Percentiles rank a stretch among this genome's conserved stretches.
phyloP scores from a whole-genome alignment of 2,797 vertebrate species.

The Myripristis jacobus region DNA sequence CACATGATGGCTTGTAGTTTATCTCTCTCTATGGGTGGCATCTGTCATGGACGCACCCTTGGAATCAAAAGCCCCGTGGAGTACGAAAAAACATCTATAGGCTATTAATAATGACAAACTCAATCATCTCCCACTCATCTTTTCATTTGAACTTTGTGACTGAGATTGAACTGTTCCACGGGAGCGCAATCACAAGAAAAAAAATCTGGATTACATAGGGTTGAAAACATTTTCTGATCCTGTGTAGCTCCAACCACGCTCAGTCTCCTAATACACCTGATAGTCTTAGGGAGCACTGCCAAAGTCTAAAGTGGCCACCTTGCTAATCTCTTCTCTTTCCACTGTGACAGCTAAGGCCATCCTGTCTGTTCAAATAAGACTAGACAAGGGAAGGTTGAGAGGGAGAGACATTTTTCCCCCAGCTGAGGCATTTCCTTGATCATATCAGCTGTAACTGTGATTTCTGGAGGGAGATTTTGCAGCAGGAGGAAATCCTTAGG shows the following conservation, averaged over 20 bases:
- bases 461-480: constrained; percentile 21
- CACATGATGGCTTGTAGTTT: not conserved
- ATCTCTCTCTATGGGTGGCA: not conserved
- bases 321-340: constrained; percentile 50
- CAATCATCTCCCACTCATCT: not conserved
- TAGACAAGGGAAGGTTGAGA: constrained; percentile 16
- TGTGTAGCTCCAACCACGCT: constrained; percentile 38
- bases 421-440: constrained; percentile 27
- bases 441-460: constrained; percentile 20
- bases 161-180: constrained; percentile 2
- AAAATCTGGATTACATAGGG: constrained; percentile 51
- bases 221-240: constrained; percentile 39
- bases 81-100: no score
- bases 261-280: constrained; percentile 57
- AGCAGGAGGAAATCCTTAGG: constrained; percentile 25
- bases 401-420: constrained; percentile 1
- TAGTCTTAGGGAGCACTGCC: constrained; percentile 37
- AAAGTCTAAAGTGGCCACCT: constrained; percentile 20
- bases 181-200: constrained; percentile 30
- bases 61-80: not conserved
- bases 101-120: not conserved
- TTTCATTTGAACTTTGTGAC: constrained; percentile 30
- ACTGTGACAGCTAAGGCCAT: constrained; percentile 21
- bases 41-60: not conserved
- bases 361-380: constrained; percentile 29